Evolutionary conservation across 2,797 vertebrate species (phyloP).

Genomic region (Chromobotia macracanthus): DNA sequence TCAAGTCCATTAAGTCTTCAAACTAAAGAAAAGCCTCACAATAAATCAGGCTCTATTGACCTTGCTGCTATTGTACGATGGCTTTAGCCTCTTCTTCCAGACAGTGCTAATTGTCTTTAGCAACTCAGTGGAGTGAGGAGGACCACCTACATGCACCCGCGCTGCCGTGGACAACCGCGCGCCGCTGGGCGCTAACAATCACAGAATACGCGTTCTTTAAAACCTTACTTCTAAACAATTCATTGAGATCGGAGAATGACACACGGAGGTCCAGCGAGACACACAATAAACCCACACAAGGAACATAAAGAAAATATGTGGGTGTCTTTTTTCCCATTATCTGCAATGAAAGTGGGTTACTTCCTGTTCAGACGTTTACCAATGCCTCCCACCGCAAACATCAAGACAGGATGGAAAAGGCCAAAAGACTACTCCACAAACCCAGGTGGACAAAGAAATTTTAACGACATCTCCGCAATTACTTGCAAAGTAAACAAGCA

Average conservation of each 20-base stretch:
- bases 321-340: slow-evolving; percentile 46
- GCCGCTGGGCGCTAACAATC: slow-evolving; percentile 46
- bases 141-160: slow-evolving; percentile 59
- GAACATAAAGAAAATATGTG: slow-evolving; percentile 48
- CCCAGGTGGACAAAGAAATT: slow-evolving; percentile 4
- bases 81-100: slow-evolving; percentile 59
- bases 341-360: slow-evolving; percentile 66
- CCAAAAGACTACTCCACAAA: slow-evolving; percentile 27
- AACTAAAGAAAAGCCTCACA: slow-evolving; percentile 55
- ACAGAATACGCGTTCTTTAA: slow-evolving; percentile 36
- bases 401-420: slow-evolving; percentile 65
- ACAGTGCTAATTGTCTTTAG: slow-evolving; percentile 61
- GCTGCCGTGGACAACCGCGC: slow-evolving; percentile 28
- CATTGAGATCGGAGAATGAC: slow-evolving; percentile 28
- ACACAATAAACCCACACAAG: slow-evolving; percentile 39
- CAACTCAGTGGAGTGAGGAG: slow-evolving; percentile 48
- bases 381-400: slow-evolving; percentile 67
- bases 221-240: slow-evolving; percentile 26
- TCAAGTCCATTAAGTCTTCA: slow-evolving; percentile 56
- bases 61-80: slow-evolving; percentile 54
- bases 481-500: not conserved
- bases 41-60: slow-evolving; percentile 58
- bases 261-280: slow-evolving; percentile 25
- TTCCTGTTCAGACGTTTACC: slow-evolving; percentile 60
- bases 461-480: not conserved